A percentile compares a stretch with the other conserved stretches of the same genome.
phyloP scores from a whole-genome alignment of 2,888 invertebrate species.

The Drosophila suboccidentalis region DNA sequence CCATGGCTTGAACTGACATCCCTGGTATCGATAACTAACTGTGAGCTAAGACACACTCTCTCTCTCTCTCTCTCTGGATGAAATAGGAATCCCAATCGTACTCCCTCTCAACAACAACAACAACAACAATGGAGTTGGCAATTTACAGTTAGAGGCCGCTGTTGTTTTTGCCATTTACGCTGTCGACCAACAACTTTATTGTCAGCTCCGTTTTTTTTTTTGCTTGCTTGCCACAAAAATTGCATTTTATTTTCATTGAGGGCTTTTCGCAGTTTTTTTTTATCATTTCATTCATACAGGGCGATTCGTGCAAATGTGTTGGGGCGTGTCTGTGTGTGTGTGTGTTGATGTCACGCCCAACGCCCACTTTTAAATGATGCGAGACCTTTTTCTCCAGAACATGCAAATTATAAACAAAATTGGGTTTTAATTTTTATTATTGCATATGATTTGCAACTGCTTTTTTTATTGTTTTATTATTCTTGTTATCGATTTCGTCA shows the following conservation, averaged over 20 bases:
- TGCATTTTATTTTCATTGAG: slow-evolving; percentile 60
- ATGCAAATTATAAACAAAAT: slow-evolving; percentile 57
- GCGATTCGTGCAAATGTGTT: slow-evolving; percentile 9
- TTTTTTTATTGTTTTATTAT: slow-evolving; percentile 39
- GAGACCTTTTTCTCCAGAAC: slow-evolving; percentile 34
- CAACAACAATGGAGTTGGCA: slow-evolving; percentile 30
- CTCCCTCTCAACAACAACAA: slow-evolving; percentile 34
- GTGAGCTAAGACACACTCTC: slow-evolving; percentile 45
- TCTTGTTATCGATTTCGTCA: slow-evolving; percentile 32
- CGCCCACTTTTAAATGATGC: slow-evolving; percentile 29
- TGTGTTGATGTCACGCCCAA: slow-evolving; percentile 30
- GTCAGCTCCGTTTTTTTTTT: slow-evolving; percentile 30
- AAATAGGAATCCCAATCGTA: slow-evolving; percentile 34
- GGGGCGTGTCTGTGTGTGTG: slow-evolving; percentile 28
- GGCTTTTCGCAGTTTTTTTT: slow-evolving; percentile 6
- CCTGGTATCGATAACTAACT: slow-evolving; percentile 42
- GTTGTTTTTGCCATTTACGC: slow-evolving; percentile 56
- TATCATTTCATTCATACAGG: slow-evolving; percentile 15
- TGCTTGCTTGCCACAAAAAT: slow-evolving; percentile 37
- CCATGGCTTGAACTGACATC: slow-evolving; percentile 46
- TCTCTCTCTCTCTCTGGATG: slow-evolving; percentile 43
- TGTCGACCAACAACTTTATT: slow-evolving; percentile 41
- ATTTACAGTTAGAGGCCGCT: slow-evolving; percentile 72
- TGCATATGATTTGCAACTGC: slow-evolving; percentile 40
- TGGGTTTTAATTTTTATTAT: slow-evolving; percentile 54